Evolutionary conservation across 1,140 invertebrate genomes (phyloP), one percentile per base, ranked within the genome.

Genomic region (Mercenaria mercenaria): DNA sequence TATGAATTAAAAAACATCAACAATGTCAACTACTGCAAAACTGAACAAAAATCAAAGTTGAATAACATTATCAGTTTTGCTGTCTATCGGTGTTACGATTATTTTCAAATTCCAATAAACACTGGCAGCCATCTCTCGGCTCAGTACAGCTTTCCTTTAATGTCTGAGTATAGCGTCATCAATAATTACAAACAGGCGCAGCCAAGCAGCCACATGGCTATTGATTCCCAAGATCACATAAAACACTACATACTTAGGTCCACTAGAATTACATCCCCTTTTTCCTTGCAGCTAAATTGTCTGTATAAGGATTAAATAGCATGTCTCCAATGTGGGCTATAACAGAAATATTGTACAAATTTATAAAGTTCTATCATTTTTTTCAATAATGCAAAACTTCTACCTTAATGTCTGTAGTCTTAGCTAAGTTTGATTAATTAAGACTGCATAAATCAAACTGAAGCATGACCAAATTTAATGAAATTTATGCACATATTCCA

Each of bases 21-120:
- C 43, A 15, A 47, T 47, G 29, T 32, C n/a, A n/a, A n/a, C n/a
- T n/a, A n/a, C n/a, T n/a, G 41, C 20, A 50, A 77, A 52, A 29
- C 23, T 50, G 43, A n/a, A 77, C 41, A 77, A 77, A 77, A 52
- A 47, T 50, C 41, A 47, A 18, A 50, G 23, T 50, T 47, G 41
- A 13, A 23, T 77, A 77, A 77, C 39, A 29, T n/a, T 41, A 47
- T 10, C 20, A 34, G 47, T 50, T 29, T 50, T 50, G 74, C 74
- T 26, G 74, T 47, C 32, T 47, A 23, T 34, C 20, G 26, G 6
- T 26, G 23, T 47, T 50, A 77, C 39, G 74, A 77, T 77, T 32
- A 77, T 77, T 20, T 77, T 77, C 74, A 77, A 77, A 77, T 77
- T 77, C 74, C 74, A 77, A 77, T 77, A 77, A 77, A 77, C 23